Conservation (phyloP, 2,888 invertebrate genomes). For the Parnassius smintheus region DNA sequence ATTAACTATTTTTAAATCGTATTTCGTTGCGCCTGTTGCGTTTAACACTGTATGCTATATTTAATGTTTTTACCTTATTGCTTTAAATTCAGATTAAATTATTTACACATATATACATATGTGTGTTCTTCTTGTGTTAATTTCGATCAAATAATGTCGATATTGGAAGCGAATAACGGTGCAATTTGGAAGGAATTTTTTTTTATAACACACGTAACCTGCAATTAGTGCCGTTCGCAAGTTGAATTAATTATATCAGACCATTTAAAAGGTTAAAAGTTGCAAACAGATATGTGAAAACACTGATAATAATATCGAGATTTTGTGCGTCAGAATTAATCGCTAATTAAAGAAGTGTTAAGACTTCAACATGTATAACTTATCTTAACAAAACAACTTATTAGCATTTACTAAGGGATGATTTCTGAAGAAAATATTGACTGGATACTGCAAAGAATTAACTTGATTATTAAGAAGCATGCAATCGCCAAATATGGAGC, state of each 20-base stretch:
- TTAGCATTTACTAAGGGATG: too few relatives aligned
- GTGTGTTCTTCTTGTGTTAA: neutral
- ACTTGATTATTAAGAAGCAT: constrained; percentile 14
- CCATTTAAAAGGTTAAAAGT: neutral
- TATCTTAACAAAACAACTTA: too few relatives aligned
- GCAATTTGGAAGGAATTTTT: constrained; percentile 22
- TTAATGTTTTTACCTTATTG: neutral
- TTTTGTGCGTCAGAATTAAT: too few relatives aligned
- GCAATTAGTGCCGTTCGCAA: constrained; percentile 1
- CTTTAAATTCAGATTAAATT: too few relatives aligned
- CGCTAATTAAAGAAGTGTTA: too few relatives aligned
- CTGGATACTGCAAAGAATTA: neutral
- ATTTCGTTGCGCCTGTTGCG: constrained; percentile 2
- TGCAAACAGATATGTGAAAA: too few relatives aligned
- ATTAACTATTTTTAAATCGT: neutral
- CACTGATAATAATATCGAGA: too few relatives aligned
- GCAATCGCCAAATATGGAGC: constrained; percentile 15
- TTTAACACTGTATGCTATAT: neutral
- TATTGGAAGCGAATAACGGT: constrained; percentile 2
- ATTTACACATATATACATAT: too few relatives aligned
- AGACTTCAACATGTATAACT: too few relatives aligned
- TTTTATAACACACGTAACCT: neutral
- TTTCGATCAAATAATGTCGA: neutral
- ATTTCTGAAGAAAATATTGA: too few relatives aligned
- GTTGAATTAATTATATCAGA: constrained; percentile 2